These are phyloP conservation scores for Otus scops DNA, from an alignment of 2,797 vertebrate genomes.

Conservation along the genomic window DNA sequence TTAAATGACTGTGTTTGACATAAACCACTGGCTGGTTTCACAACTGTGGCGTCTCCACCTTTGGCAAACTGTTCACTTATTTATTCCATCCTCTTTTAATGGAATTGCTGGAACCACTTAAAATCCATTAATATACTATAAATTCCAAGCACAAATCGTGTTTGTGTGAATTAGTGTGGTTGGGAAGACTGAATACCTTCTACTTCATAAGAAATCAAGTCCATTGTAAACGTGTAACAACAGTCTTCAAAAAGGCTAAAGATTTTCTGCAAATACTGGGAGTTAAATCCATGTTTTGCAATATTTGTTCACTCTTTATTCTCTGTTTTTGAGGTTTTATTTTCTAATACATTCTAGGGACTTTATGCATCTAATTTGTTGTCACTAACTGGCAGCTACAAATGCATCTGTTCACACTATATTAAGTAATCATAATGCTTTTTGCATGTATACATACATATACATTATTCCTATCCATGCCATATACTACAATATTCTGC, in stretches of 20 bases:
- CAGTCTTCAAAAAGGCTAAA: neutral
- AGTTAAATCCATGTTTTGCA: neutral
- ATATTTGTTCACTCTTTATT: neutral
- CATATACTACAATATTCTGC: neutral
- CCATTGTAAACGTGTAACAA: neutral
- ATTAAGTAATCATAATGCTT: neutral
- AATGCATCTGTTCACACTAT: neutral
- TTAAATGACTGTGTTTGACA: conserved; percentile 53
- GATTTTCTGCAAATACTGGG: neutral
- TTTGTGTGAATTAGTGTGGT: neutral
- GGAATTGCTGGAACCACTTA: conserved; percentile 64
- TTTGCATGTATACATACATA: neutral
- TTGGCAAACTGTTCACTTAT: conserved; percentile 29
- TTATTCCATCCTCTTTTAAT: conserved; percentile 42
- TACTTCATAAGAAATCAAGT: neutral
- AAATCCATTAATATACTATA: conserved; percentile 45
- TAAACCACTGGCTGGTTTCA: conserved; percentile 61
- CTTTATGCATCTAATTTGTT: neutral
- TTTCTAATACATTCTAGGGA: neutral
- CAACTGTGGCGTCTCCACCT: conserved; percentile 45
- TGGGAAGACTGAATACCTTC: neutral
- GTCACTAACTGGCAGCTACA: neutral
- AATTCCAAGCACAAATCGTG: conserved; percentile 17
- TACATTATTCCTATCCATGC: neutral
- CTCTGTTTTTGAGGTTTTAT: neutral